A percentile compares a stretch with the other conserved stretches of the same genome.
Evolutionary conservation across 2,113 vertebrate genomes (phyloP).

Genomic region (Myotis lucifugus): DNA sequence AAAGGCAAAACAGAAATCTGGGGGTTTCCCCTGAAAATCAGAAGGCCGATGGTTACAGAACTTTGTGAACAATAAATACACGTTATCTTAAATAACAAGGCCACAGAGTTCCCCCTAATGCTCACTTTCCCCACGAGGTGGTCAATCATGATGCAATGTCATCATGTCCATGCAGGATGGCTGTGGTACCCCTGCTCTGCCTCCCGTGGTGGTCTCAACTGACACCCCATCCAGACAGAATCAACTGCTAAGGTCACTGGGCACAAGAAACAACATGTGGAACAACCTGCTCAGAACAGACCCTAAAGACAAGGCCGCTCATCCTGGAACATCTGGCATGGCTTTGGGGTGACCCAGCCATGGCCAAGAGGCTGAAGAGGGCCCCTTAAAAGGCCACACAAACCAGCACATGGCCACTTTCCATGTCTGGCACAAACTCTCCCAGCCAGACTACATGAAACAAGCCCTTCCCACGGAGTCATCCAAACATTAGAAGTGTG

Average conservation of each 20-base stretch:
- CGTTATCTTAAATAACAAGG: accelerated
- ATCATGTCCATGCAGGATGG: accelerated
- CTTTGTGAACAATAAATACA: not conserved
- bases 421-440: not conserved
- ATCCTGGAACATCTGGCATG: accelerated
- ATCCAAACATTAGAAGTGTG: not conserved
- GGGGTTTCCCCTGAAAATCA: too few species aligned
- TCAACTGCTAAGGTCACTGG: accelerated
- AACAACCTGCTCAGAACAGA: not conserved
- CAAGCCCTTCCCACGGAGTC: accelerated
- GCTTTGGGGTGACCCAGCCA: not conserved
- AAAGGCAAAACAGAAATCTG: too few species aligned
- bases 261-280: not conserved
- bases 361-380: not conserved
- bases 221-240: not conserved
- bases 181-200: not conserved
- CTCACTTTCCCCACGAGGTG: not conserved
- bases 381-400: not conserved
- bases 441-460: not conserved
- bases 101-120: not conserved
- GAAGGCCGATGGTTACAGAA: not conserved
- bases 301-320: not conserved
- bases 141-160: accelerated
- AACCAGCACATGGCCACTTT: not conserved
- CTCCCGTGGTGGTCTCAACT: accelerated